Conservation (phyloP, 53 echinoderm and acorn worm species). For the Patiria pectinifera region DNA sequence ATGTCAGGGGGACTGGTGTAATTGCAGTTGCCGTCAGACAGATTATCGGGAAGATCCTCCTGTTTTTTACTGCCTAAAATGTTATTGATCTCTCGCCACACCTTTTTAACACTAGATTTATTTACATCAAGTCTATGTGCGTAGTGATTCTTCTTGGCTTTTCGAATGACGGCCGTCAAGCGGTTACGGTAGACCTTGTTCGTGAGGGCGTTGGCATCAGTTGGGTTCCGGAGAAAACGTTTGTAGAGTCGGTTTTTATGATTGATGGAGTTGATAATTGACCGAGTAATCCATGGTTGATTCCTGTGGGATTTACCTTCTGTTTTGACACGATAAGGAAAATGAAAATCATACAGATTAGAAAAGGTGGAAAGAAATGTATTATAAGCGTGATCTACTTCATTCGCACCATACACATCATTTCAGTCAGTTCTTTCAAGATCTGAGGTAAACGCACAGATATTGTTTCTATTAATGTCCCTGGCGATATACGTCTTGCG, state of each 20-base stretch:
- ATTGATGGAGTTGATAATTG: not conserved
- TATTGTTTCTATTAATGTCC: conserved; percentile 1
- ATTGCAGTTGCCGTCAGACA: not conserved
- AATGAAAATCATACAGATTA: not conserved
- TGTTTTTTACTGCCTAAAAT: not conserved
- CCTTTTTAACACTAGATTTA: not conserved
- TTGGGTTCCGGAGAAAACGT: conserved; percentile 6
- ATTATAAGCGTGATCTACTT: conserved; percentile 6
- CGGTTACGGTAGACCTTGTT: too few relatives aligned
- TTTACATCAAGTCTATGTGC: too few relatives aligned
- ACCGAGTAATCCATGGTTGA: conserved; percentile 2
- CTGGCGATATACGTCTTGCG: not conserved
- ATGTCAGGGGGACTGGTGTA: not conserved
- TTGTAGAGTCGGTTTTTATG: not conserved
- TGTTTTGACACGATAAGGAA: not conserved
- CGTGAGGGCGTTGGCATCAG: not conserved
- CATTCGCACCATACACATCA: not conserved
- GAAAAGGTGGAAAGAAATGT: not conserved
- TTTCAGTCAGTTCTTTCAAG: not conserved
- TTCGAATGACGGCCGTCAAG: too few relatives aligned
- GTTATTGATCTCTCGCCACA: conserved; percentile 12
- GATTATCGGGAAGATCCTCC: not conserved
- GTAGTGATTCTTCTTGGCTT: too few relatives aligned
- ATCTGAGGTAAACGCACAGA: conserved; percentile 4
- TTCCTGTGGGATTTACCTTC: not conserved